Base-by-base conservation (phyloP, 2,113 vertebrate genomes). In the Cavia porcellus region DNA sequence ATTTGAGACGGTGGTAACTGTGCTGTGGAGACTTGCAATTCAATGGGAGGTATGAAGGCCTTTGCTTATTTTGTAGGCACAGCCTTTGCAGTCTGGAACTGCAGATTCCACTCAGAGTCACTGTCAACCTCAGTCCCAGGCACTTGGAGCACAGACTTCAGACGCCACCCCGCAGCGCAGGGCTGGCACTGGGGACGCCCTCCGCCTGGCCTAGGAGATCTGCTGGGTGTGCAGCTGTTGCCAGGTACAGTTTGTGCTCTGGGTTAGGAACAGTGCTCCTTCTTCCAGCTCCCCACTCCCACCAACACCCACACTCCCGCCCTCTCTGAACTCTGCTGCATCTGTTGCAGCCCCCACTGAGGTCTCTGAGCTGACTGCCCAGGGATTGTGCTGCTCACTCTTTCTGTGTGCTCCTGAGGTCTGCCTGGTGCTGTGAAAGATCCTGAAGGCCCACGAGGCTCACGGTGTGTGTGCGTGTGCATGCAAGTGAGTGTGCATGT, bases 111-210 rank as follows among this genome's bases (percentile, higher is more conserved):
- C 3, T 87, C 79, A 12, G 13, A 22, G n/a, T 84, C 77, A 9
- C 3, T 1, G 2, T 70, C 24, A 84, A 66, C 24, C 5, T 59
- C 61, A 19, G 0, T 7, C 5, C 55, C 32, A 42, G 5, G 1
- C 45, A 50, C 9, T 22, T 42, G 68, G 5, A n/a, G 1, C 12
- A 52, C 5, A 45, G 7, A 62, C 47, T 30, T 72, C 35, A 84
- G 83, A 52, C 62, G 61, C n/a, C 9, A 5, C 28, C 3, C 0
- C 28, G 32, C 24, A 9, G 4, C 4, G 32, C 59, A 77, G 11
- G 22, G 59, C 5, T 25, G 38, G 45, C 19, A 1, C 35, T 13
- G 72, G 47, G 59, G 47, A 30, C 38, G 20, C 61, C 17, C 9
- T n/a, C 42, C 30, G 42, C 61, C 52, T 57, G 20, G 19, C 52